Conservation (phyloP, 1,140 invertebrate species). For the Drosophila suzukii region DNA sequence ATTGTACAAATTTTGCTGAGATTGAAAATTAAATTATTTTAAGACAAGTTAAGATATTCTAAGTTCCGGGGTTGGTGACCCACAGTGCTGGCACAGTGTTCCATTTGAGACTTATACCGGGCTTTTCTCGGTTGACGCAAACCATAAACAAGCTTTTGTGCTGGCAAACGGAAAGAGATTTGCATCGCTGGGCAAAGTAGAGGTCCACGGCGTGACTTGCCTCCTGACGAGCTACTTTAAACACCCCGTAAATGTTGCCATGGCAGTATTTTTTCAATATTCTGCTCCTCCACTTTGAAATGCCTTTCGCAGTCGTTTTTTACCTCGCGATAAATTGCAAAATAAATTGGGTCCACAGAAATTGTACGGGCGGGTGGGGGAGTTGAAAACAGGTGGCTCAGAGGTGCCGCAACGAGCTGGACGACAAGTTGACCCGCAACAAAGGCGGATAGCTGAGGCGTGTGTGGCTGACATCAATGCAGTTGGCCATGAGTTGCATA, state of each 20-base stretch:
- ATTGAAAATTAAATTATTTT: too few species aligned
- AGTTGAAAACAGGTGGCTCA: not conserved
- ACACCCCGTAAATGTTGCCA: conserved; percentile 38
- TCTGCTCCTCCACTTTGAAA: conserved; percentile 27
- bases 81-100: not conserved
- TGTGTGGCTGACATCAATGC: conserved; percentile 1
- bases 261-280: not conserved
- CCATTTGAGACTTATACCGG: not conserved
- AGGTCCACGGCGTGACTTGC: not conserved
- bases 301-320: conserved; percentile 14
- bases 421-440: conserved; percentile 20
- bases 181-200: conserved; percentile 2
- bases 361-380: not conserved
- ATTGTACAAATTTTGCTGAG: too few species aligned
- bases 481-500: conserved; percentile 9
- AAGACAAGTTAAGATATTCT: too few species aligned
- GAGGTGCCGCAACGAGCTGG: not conserved
- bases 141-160: not conserved
- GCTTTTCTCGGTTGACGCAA: not conserved
- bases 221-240: conserved; percentile 12
- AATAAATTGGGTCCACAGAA: conserved; percentile 45
- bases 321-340: conserved; percentile 39
- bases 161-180: too few species aligned
- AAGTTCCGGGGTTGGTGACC: not conserved
- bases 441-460: not conserved